These are phyloP conservation scores for Steinernema feltiae DNA, from an alignment of 1,140 invertebrate species.

Conservation along the genomic window DNA sequence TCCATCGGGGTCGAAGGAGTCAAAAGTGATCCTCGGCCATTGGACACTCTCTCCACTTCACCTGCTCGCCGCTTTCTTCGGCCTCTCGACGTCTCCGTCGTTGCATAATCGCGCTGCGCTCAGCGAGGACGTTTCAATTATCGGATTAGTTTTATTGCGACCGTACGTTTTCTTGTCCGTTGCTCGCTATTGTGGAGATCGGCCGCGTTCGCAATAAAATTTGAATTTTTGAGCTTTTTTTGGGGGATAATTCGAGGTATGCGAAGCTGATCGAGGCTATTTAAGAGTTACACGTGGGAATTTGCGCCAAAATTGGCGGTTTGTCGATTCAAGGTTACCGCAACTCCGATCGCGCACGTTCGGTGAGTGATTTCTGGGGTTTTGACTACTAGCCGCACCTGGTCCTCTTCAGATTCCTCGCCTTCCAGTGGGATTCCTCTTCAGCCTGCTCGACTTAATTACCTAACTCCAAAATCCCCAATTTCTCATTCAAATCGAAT, in stretches of 20 bases:
- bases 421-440: neutral
- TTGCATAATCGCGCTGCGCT: neutral
- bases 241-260: neutral
- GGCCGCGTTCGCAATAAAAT: neutral
- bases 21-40: neutral
- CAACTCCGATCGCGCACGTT: too few species aligned
- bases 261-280: neutral
- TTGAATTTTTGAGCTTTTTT: neutral
- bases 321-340: neutral
- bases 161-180: neutral
- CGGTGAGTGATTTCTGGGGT: too few species aligned
- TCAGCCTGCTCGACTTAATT: neutral
- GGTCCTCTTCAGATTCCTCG: neutral
- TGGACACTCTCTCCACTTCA: neutral
- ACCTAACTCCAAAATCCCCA: neutral
- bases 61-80: neutral
- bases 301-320: neutral
- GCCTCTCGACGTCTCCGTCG: neutral
- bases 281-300: neutral
- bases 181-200: too few species aligned
- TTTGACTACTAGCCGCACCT: neutral
- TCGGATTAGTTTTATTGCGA: conserved; percentile 9
- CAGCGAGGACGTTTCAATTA: neutral
- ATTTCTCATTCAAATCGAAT: conserved; percentile 6
- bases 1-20: neutral